A percentile compares a stretch with the other conserved stretches of the same genome.
Conservation (phyloP, 2,888 invertebrate species). For the Trilocha varians region DNA sequence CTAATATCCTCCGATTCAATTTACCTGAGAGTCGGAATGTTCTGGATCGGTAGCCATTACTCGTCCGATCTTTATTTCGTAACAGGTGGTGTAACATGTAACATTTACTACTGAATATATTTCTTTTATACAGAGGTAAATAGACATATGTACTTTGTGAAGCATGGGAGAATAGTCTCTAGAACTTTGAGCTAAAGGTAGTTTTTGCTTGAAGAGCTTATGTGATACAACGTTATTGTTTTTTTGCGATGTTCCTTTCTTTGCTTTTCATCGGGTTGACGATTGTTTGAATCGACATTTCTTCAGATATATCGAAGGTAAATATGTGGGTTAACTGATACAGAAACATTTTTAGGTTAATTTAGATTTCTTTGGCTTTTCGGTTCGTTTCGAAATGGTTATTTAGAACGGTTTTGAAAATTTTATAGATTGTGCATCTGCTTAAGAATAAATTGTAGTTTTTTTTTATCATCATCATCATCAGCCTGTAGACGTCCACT, state of each 20-base stretch:
- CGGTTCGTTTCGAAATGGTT: no score
- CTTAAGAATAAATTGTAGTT: no score
- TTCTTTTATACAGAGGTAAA: not conserved
- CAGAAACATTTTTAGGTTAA: not conserved
- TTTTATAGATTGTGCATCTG: no score
- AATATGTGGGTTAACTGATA: not conserved
- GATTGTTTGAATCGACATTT: not conserved
- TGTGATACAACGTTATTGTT: not conserved
- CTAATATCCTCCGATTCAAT: slow-evolving; percentile 60
- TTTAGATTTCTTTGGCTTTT: no score
- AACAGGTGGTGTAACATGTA: not conserved
- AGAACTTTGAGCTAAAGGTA: not conserved
- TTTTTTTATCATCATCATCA: no score
- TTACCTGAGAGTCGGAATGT: slow-evolving; percentile 49
- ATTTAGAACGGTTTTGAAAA: no score
- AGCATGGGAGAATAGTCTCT: not conserved
- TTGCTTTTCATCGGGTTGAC: not conserved
- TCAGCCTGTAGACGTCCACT: no score
- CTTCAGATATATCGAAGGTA: not conserved
- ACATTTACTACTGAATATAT: not conserved
- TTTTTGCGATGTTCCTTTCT: not conserved
- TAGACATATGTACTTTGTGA: not conserved
- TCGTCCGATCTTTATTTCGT: slow-evolving; percentile 4
- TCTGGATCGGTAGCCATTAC: slow-evolving; percentile 24
- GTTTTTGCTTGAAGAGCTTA: not conserved